Evolutionary conservation across 2,113 vertebrate genomes (phyloP).

Genomic region (Brachyhypopomus gauderio): DNA sequence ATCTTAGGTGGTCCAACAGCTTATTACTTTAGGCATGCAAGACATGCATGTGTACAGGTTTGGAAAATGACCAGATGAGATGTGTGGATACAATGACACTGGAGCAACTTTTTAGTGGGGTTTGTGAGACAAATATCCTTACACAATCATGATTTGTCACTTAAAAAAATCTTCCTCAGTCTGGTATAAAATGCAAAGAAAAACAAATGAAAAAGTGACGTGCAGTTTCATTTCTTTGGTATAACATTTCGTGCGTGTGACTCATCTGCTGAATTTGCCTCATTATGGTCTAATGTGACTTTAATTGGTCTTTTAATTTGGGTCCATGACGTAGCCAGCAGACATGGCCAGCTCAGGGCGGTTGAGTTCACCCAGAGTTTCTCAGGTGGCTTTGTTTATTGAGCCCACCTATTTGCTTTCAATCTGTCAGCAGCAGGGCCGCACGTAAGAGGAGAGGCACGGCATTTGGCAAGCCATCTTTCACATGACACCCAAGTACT

Average conservation of each 20-base stretch:
- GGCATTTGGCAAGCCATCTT: slow-evolving; percentile 63
- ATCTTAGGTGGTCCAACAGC: too few relatives aligned
- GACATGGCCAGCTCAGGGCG: slow-evolving; percentile 56
- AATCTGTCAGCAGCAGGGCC: slow-evolving; percentile 71
- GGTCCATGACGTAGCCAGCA: slow-evolving; percentile 57
- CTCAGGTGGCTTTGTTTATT: slow-evolving; percentile 75
- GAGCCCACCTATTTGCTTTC: slow-evolving; percentile 74
- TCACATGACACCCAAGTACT: slow-evolving; percentile 72
- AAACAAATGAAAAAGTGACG: neutral
- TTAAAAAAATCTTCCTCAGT: too few relatives aligned
- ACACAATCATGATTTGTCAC: neutral
- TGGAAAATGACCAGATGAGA: too few relatives aligned
- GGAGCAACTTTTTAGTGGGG: neutral
- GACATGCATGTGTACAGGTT: too few relatives aligned
- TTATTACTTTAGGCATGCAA: too few relatives aligned
- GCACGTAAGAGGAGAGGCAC: slow-evolving; percentile 60
- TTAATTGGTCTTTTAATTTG: slow-evolving; percentile 73
- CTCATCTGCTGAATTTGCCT: slow-evolving; percentile 55
- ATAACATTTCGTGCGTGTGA: slow-evolving; percentile 10
- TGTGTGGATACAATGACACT: neutral
- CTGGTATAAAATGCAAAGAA: too few relatives aligned
- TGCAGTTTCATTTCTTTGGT: neutral
- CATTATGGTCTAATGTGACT: slow-evolving; percentile 65
- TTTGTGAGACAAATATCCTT: neutral
- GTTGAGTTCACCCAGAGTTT: slow-evolving; percentile 60